Base-by-base conservation (phyloP, 2,888 invertebrate species). In the Amblyteles armatorius region DNA sequence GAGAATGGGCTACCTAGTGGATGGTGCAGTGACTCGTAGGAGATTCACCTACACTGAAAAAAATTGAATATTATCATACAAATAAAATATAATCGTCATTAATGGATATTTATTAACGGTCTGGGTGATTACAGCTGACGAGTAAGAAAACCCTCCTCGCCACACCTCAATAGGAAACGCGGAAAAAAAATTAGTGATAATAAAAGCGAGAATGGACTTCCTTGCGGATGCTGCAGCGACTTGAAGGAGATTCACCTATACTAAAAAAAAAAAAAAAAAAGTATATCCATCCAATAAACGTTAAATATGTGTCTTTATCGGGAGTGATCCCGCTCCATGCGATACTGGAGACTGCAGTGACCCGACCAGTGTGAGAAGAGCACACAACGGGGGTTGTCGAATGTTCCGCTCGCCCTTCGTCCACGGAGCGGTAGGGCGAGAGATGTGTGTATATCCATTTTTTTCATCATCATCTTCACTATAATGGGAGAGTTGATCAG, bases 101-200 rank as follows among this genome's bases (percentile, higher is more conserved):
- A 93, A 93, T 93, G 93, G 92, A 92, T 93, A 93, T 93, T 92
- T 93, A 93, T 94, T 93, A 93, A 92, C 92, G 16, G 90, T 89
- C 88, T 88, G 87, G 82, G 57, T 74, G 84, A 74, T 73, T 87
- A 87, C 85, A 87, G 86, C 87, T 85, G 85, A 87, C 84, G 83
- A 40, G 52, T 55, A 60, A 82, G 55, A 78, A 80, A 80, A 76
- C 29, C 2, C 57, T 57, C 22, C 16, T 52, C 5, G 73, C 79
- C 76, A 44, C 69, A 60, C 73, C 79, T 55, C 44, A 11, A 22
- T 26, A 57, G 22, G 44, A 3, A 48, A 16, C 0, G 13, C 16
- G 16, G 16, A 3, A 4, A 3, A 48, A 48, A 48, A 48, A 4
- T 48, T 3, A 48, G 16, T 16, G 0, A 16, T 16, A 4, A 16